These are phyloP conservation scores for Teleiodes luculella DNA, from an alignment of 2,888 invertebrate species.

Conservation along the genomic window DNA sequence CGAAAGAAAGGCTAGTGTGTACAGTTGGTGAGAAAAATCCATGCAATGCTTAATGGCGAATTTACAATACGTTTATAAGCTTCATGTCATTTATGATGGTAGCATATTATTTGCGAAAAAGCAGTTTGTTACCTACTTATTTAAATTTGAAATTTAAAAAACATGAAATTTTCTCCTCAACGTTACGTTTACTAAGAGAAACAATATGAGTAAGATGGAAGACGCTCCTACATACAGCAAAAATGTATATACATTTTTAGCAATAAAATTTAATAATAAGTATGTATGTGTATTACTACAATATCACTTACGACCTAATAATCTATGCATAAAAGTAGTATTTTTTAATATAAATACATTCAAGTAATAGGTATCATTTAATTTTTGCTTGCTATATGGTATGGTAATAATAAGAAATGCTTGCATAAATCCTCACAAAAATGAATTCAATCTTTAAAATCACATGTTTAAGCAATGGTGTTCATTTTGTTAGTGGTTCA, in stretches of 20 bases:
- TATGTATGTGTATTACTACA: conserved; percentile 44
- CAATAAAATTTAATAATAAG: conserved; percentile 39
- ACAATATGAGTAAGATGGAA: conserved; percentile 72
- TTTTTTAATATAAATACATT: conserved; percentile 50
- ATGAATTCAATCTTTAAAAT: no score
- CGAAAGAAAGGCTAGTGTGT: conserved; percentile 68
- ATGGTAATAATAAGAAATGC: background rate
- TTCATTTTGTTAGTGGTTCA: no score
- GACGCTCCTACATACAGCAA: conserved; percentile 78
- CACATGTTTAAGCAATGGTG: no score
- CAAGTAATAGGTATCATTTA: conserved; percentile 54
- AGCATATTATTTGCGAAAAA: no score
- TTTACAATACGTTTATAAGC: conserved; percentile 12
- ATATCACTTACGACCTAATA: conserved; percentile 72
- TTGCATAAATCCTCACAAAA: background rate
- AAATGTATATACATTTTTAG: conserved; percentile 66
- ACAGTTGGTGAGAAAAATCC: conserved; percentile 34
- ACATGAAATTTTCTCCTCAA: conserved; percentile 39
- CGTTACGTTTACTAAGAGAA: conserved; percentile 56
- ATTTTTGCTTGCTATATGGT: conserved; percentile 52
- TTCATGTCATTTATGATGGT: background rate
- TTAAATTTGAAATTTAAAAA: background rate
- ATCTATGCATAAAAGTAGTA: conserved; percentile 55
- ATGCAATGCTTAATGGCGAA: conserved; percentile 9
- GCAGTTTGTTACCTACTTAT: background rate